These are phyloP conservation scores for Indri indri DNA, from an alignment of 2,113 vertebrate genomes.

Conservation along the genomic window DNA sequence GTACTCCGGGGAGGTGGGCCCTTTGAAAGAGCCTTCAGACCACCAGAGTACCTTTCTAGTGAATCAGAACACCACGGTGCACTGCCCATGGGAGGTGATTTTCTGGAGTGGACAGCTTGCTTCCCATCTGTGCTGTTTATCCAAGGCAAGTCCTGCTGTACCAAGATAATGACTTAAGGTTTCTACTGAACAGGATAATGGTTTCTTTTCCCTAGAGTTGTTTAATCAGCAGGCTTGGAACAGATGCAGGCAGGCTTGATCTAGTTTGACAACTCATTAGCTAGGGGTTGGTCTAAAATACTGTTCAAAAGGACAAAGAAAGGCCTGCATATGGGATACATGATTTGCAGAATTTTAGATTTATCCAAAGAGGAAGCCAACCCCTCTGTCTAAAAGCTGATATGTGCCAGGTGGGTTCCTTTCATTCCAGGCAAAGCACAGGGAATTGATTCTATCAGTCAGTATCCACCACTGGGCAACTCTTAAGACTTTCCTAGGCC, in stretches of 20 bases:
- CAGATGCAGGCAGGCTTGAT: constrained; percentile 22
- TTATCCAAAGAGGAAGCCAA: background rate
- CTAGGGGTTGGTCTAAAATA: background rate
- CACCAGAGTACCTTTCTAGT: background rate
- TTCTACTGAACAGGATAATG: constrained; percentile 1
- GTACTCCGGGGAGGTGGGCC: too few species aligned
- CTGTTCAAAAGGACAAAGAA: background rate
- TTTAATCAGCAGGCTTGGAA: constrained; percentile 52
- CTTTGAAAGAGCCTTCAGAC: background rate
- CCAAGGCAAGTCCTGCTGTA: background rate
- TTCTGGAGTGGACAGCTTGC: constrained; percentile 42
- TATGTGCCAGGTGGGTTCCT: background rate
- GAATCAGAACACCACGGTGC: background rate
- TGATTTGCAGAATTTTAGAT: background rate
- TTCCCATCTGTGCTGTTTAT: constrained; percentile 40
- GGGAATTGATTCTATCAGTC: rapidly evolving
- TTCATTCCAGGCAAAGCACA: background rate
- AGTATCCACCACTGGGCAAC: rapidly evolving
- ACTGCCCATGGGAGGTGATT: background rate
- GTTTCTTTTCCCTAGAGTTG: constrained; percentile 45
- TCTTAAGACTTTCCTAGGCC: background rate
- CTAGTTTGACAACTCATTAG: background rate
- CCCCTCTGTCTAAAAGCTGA: background rate
- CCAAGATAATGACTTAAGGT: background rate
- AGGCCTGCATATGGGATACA: background rate